These are phyloP conservation scores for Apostichopus californicus DNA, from an alignment of 35 echinoderm and acorn worm species.

Conservation along the genomic window DNA sequence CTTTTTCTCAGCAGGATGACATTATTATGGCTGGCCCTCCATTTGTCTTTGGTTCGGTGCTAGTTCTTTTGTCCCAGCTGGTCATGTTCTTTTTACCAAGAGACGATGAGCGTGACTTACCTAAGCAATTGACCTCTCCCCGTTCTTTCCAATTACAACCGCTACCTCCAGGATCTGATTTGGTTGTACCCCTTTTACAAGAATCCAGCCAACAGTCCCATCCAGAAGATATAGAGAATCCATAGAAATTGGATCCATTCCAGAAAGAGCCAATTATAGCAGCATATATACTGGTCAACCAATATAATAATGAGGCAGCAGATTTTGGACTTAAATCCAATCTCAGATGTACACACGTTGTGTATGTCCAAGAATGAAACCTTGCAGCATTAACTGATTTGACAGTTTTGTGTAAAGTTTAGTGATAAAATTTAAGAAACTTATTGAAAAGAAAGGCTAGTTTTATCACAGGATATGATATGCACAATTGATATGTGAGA, in stretches of 20 bases:
- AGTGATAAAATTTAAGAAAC: too few relatives aligned
- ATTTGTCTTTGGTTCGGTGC: conserved; percentile 84
- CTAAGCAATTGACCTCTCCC: neutral
- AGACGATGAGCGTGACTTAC: conserved; percentile 2
- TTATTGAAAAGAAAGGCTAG: too few relatives aligned
- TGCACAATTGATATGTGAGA: too few relatives aligned
- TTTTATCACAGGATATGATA: too few relatives aligned
- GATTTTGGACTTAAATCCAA: too few relatives aligned
- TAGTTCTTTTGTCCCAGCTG: conserved; percentile 77
- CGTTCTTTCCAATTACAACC: conserved; percentile 52
- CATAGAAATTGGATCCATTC: neutral
- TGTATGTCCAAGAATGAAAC: too few relatives aligned
- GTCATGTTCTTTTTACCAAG: conserved; percentile 89
- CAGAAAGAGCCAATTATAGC: neutral
- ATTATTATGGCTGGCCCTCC: conserved; percentile 75
- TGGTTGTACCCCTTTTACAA: conserved; percentile 53
- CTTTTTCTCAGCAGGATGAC: conserved; percentile 7
- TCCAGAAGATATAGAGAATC: conserved; percentile 32
- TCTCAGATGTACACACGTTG: too few relatives aligned
- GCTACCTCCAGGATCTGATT: conserved; percentile 42
- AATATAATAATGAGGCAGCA: too few relatives aligned
- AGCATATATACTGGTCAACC: too few relatives aligned
- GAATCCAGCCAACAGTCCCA: conserved; percentile 44
- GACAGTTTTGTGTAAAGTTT: too few relatives aligned
- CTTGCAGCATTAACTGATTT: too few relatives aligned